A percentile compares a stretch with the other conserved stretches of the same genome.
phyloP scores from a whole-genome alignment of 2,113 vertebrate species.

The Ptyas mucosa region DNA sequence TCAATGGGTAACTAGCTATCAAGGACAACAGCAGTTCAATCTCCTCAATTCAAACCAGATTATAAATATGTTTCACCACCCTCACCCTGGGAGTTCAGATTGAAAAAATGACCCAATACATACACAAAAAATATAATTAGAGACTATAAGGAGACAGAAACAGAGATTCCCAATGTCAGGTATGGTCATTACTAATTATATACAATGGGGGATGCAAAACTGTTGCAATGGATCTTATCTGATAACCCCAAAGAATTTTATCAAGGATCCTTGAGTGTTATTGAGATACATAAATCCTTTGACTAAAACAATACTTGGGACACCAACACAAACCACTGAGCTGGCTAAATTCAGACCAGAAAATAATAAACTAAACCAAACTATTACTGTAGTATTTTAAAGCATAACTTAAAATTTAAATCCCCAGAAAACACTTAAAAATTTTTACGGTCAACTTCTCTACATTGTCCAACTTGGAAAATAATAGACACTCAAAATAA shows the following conservation, averaged over 20 bases:
- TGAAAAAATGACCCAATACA: no score
- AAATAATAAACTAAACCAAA: neutral
- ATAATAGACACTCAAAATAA: neutral
- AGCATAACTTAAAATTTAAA: neutral
- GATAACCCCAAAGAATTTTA: neutral
- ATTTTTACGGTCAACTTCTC: neutral
- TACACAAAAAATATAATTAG: neutral
- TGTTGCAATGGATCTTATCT: neutral
- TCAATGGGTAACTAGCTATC: neutral
- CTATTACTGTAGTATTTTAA: neutral
- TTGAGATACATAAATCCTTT: neutral
- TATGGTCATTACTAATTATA: neutral
- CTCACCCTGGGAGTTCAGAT: neutral
- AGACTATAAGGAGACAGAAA: neutral
- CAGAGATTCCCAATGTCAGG: neutral
- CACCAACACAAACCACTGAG: neutral
- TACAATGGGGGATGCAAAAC: neutral
- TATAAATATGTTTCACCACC: neutral
- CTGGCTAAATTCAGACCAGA: neutral
- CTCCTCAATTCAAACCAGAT: neutral
- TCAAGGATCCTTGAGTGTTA: neutral
- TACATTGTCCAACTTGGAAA: neutral
- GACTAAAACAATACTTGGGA: neutral
- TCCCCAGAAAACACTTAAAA: neutral
- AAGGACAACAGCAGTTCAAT: neutral